Evolutionary conservation across 1,140 invertebrate genomes (phyloP), one percentile per base, ranked within the genome.

Genomic region (Zophobas morio): DNA sequence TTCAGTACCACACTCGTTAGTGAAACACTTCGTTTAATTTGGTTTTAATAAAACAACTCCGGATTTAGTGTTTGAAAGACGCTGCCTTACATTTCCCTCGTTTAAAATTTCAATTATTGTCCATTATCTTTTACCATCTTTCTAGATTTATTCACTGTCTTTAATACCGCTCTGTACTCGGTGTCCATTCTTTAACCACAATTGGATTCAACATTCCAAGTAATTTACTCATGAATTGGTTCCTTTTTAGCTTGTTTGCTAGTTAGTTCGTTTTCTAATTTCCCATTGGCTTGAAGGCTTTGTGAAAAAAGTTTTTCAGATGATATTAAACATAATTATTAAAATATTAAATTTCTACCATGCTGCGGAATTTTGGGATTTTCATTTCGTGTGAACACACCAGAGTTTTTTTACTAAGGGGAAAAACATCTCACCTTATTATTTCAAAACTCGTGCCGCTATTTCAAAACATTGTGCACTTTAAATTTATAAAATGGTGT

Each of bases 71-170:
- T 51, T 51, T 51, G 49, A 51, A 20, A 51, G n/a, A 51, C 49
- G 20, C 49, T 51, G 49, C 4, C n/a, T 51, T 51, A 51, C n/a
- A 51, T 51, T 51, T 51, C 49, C 49, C 2, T 2, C 6, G 2
- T 51, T 51, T 51, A 20, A 51, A 51, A 51, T 51, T 51, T 51
- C 49, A 51, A 51, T 51, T 51, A 51, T 51, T 51, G 49, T 51
- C 49, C 49, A 51, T 51, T 51, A 51, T 51, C 3, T 20, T 51
- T 51, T 20, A 20, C 49, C 49, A 20, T 20, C 49, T 4, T 51
- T 51, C 49, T 51, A 6, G 49, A 20, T 51, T 51, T 51, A 51
- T 51, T 51, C 49, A 51, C 49, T 51, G 49, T 51, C 49, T 51
- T 6, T 20, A 20, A 51, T 51, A 51, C n/a, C 49, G 20, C 20